Evolutionary conservation across 2,888 invertebrate species (phyloP).

Genomic region (Choreutis nemorana): DNA sequence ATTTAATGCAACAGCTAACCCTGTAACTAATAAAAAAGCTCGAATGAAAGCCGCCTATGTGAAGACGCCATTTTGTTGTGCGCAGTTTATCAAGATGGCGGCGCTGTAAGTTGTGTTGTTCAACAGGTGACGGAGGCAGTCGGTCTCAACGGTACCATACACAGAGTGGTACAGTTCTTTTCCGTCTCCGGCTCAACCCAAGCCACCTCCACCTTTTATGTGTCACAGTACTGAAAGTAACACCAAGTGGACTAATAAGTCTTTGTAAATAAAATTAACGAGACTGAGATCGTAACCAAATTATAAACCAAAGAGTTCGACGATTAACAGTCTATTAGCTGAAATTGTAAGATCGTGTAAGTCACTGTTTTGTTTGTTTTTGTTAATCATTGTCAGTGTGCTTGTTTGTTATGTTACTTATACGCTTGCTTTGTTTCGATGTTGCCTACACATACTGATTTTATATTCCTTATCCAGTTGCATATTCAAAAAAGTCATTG

Average conservation of each 20-base stretch:
- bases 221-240: constrained; percentile 64
- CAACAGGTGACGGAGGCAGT: constrained; percentile 70
- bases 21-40: constrained; percentile 4
- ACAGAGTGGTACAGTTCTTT: constrained; percentile 71
- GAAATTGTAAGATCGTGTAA: constrained; percentile 60
- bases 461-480: background rate
- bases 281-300: constrained; percentile 61
- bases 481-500: background rate
- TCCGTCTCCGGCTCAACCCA: constrained; percentile 68
- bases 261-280: constrained; percentile 56
- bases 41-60: constrained; percentile 6
- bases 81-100: constrained; percentile 28
- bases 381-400: constrained; percentile 64
- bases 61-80: constrained; percentile 18
- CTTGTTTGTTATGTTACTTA: constrained; percentile 45
- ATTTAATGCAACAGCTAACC: too few species aligned
- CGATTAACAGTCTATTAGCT: constrained; percentile 46
- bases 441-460: background rate
- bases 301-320: constrained; percentile 50
- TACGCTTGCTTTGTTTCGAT: constrained; percentile 46
- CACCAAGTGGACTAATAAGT: constrained; percentile 31
- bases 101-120: constrained; percentile 60
- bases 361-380: constrained; percentile 64
- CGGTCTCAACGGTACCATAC: constrained; percentile 69
- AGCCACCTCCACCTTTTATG: constrained; percentile 71